Conservation (phyloP, 2,797 vertebrate genomes). For the Poeciliopsis gracilis region DNA sequence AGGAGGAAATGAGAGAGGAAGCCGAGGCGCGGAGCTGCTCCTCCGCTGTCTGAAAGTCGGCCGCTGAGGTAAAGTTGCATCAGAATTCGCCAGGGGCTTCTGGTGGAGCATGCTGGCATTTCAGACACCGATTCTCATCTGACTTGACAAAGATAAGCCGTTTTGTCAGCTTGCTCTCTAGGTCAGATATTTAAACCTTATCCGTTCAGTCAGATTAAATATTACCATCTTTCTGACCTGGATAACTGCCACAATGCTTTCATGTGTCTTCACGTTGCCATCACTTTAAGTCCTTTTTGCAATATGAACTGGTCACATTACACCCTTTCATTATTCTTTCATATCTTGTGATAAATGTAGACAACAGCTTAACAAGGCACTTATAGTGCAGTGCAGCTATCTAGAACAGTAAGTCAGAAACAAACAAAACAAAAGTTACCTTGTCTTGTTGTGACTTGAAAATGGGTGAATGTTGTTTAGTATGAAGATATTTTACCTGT, state of each 20-base stretch:
- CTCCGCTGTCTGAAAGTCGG: conserved; percentile 62
- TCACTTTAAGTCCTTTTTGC: conserved; percentile 31
- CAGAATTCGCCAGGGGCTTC: conserved; percentile 48
- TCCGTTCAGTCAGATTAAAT: conserved; percentile 60
- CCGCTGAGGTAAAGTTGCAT: conserved; percentile 64
- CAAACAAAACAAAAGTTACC: not conserved
- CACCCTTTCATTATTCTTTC: not conserved
- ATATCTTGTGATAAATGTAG: not conserved
- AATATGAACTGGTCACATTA: not conserved
- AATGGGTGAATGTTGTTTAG: not conserved
- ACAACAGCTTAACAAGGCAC: not conserved
- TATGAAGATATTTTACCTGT: not conserved
- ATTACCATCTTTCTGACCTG: conserved; percentile 31
- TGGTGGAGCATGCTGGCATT: conserved; percentile 62
- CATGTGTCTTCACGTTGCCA: not conserved
- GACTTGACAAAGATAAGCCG: conserved; percentile 57
- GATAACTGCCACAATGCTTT: conserved; percentile 24
- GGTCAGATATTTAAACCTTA: conserved; percentile 51
- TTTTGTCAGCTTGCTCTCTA: conserved; percentile 55
- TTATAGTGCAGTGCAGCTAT: not conserved
- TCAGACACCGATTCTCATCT: conserved; percentile 58
- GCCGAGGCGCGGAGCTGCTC: conserved; percentile 47
- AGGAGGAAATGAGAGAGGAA: conserved; percentile 71
- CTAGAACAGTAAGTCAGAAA: not conserved
- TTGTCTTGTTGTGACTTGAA: not conserved